phyloP scores from a whole-genome alignment of 2,888 invertebrate genomes.

The Lycophotia porphyrea region DNA sequence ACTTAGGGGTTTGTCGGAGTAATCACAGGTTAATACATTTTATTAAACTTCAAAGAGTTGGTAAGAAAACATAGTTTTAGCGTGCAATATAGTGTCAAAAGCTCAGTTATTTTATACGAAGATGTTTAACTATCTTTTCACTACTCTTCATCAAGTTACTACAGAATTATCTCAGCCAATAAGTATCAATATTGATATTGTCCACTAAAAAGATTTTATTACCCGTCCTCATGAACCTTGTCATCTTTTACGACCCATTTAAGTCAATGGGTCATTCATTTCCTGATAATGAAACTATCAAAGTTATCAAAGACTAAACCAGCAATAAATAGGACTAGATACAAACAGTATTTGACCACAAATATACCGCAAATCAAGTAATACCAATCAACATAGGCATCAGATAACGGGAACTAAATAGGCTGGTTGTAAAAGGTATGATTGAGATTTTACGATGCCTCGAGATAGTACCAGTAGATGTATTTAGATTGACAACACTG shows the following conservation, averaged over 20 bases:
- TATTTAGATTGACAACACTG: slow-evolving; percentile 37
- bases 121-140: background rate
- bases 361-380: slow-evolving; percentile 39
- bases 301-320: background rate
- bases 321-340: background rate
- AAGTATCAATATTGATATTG: background rate
- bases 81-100: slow-evolving; percentile 3
- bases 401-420: slow-evolving; percentile 52
- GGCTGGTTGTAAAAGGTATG: slow-evolving; percentile 38
- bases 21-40: too few relatives aligned
- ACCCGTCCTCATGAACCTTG: background rate
- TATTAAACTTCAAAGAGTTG: background rate
- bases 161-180: background rate
- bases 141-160: background rate
- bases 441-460: slow-evolving; percentile 39
- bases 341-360: slow-evolving; percentile 40
- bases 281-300: background rate
- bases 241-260: slow-evolving; percentile 11
- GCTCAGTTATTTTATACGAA: too few relatives aligned
- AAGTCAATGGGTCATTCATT: slow-evolving; percentile 12
- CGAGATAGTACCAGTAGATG: slow-evolving; percentile 31
- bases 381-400: slow-evolving; percentile 23
- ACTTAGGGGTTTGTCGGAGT: background rate
- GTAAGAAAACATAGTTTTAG: background rate
- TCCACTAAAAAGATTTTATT: background rate